Percentiles rank a stretch among this genome's conserved stretches.
These are phyloP conservation scores for Orthonevra nobilis DNA, from an alignment of 2,888 invertebrate genomes.

Conservation along the genomic window DNA sequence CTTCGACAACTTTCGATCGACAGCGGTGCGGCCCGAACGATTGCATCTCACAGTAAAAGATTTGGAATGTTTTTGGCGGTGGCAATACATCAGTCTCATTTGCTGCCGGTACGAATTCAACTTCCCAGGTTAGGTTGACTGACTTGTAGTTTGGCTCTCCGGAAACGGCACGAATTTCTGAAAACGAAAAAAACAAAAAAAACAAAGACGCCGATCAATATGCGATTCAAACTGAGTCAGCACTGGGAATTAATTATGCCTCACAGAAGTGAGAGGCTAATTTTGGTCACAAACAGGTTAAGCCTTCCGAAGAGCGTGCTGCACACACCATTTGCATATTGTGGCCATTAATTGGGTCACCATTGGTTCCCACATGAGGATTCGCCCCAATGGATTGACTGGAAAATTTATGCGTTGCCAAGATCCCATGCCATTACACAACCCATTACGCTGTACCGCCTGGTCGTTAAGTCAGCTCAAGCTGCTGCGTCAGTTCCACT, in stretches of 20 bases:
- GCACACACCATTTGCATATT: slow-evolving; percentile 50
- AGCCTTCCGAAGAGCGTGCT: slow-evolving; percentile 2
- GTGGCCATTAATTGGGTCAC: slow-evolving; percentile 55
- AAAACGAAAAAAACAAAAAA: slow-evolving; percentile 54
- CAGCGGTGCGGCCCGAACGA: slow-evolving; percentile 90
- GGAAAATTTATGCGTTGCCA: not conserved
- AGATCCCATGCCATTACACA: slow-evolving; percentile 30
- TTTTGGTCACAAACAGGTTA: slow-evolving; percentile 43
- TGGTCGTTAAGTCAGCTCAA: slow-evolving; percentile 16
- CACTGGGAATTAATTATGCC: slow-evolving; percentile 36
- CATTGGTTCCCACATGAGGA: slow-evolving; percentile 35
- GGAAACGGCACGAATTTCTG: slow-evolving; percentile 79
- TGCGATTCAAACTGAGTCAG: slow-evolving; percentile 20
- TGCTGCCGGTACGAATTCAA: slow-evolving; percentile 77
- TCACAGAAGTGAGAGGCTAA: slow-evolving; percentile 10
- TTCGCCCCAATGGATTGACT: slow-evolving; percentile 12
- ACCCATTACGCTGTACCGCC: slow-evolving; percentile 19
- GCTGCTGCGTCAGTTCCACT: slow-evolving; percentile 23
- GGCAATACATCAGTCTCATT: slow-evolving; percentile 77
- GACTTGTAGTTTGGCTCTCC: slow-evolving; percentile 80
- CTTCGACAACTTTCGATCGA: slow-evolving; percentile 81
- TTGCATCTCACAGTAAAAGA: slow-evolving; percentile 90
- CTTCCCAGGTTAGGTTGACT: slow-evolving; percentile 80
- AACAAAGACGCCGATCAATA: slow-evolving; percentile 48
- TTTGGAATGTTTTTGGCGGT: slow-evolving; percentile 84